phyloP scores from a whole-genome alignment of 2,888 invertebrate species.

The Orchestes rusci region DNA sequence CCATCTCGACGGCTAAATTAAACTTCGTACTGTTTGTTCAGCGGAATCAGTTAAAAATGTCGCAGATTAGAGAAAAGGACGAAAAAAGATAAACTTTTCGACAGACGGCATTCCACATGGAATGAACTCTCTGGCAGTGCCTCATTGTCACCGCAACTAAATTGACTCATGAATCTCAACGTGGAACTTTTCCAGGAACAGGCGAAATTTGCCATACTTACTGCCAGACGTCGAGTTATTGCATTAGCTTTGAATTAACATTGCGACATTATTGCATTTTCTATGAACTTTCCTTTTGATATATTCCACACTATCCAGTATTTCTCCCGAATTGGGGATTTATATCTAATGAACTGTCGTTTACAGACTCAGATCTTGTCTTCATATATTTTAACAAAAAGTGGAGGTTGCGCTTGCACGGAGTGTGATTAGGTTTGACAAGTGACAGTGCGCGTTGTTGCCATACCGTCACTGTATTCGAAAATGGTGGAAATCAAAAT shows the following conservation, averaged over 20 bases:
- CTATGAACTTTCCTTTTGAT: conserved; percentile 14
- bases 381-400: too few relatives aligned
- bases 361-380: too few relatives aligned
- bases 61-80: too few relatives aligned
- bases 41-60: neutral
- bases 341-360: too few relatives aligned
- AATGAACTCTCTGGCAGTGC: conserved; percentile 34
- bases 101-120: conserved; percentile 31
- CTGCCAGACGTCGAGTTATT: conserved; percentile 27
- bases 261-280: conserved; percentile 20
- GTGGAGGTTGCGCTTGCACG: too few relatives aligned
- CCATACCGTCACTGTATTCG: too few relatives aligned
- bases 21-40: too few relatives aligned
- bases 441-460: too few relatives aligned
- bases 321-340: too few relatives aligned
- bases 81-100: conserved; percentile 9
- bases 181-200: conserved; percentile 30
- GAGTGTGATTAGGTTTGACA: too few relatives aligned
- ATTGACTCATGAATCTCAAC: conserved; percentile 43
- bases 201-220: conserved; percentile 27
- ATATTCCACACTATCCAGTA: conserved; percentile 1
- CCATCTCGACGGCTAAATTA: too few relatives aligned
- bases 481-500: too few relatives aligned
- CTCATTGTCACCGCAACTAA: conserved; percentile 42
- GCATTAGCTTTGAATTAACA: conserved; percentile 29